These are phyloP conservation scores for Apistogramma diplotaenia DNA, from an alignment of 2,113 vertebrate species.

Conservation along the genomic window DNA sequence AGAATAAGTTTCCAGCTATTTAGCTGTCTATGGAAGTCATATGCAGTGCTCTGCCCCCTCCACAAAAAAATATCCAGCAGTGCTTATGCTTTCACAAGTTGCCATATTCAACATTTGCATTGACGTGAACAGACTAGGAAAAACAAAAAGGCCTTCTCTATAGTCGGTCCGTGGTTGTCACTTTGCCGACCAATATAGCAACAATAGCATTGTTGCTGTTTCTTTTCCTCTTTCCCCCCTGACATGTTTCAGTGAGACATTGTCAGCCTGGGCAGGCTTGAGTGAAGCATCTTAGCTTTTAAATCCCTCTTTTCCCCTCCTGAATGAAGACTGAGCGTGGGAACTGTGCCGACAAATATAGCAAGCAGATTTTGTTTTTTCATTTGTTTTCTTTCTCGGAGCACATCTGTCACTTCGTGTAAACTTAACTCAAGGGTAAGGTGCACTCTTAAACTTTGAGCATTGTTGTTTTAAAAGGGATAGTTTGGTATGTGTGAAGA, in stretches of 20 bases:
- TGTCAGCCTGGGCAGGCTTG: slow-evolving; percentile 41
- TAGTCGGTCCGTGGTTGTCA: slow-evolving; percentile 11
- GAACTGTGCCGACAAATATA: slow-evolving; percentile 42
- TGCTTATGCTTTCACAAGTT: not conserved
- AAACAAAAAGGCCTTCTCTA: not conserved
- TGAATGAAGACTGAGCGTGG: slow-evolving; percentile 37
- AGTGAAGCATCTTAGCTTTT: slow-evolving; percentile 32
- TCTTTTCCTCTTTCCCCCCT: slow-evolving; percentile 62
- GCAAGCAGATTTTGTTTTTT: slow-evolving; percentile 2
- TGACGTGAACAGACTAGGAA: not conserved
- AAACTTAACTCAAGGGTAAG: not conserved
- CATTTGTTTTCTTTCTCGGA: slow-evolving; percentile 1
- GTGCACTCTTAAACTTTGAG: not conserved
- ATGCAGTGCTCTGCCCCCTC: not conserved
- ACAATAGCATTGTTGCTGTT: slow-evolving; percentile 52
- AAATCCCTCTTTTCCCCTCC: not conserved
- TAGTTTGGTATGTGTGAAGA: not conserved
- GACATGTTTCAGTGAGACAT: slow-evolving; percentile 44
- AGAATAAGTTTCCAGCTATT: not conserved
- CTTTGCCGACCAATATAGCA: slow-evolving; percentile 41
- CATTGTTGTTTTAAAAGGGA: not conserved
- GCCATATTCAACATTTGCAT: not conserved
- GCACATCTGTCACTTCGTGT: slow-evolving; percentile 8
- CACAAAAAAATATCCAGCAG: not conserved
- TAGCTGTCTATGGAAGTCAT: not conserved